These are phyloP conservation scores for Morpho deidamia DNA, from an alignment of 2,888 invertebrate genomes.

Conservation along the genomic window DNA sequence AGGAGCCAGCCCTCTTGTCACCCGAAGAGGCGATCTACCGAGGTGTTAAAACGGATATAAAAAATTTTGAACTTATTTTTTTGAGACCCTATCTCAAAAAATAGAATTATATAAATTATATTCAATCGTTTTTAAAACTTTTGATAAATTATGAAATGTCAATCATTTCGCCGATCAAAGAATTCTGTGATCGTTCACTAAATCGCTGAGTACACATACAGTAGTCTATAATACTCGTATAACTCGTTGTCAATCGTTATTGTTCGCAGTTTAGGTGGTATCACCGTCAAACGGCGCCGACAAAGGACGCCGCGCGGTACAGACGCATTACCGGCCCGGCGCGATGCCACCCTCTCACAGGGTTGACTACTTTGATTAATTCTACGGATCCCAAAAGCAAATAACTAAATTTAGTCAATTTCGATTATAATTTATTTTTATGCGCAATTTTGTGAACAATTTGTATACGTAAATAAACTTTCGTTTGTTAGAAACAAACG, in stretches of 20 bases:
- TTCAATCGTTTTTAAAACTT: no score
- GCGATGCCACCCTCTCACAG: conserved; percentile 58
- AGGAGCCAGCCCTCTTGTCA: no score
- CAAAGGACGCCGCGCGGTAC: conserved; percentile 66
- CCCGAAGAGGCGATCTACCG: no score
- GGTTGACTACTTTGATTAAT: conserved; percentile 38
- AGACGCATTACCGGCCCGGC: conserved; percentile 72
- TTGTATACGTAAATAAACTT: no score
- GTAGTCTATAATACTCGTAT: conserved; percentile 27
- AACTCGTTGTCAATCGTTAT: conserved; percentile 33
- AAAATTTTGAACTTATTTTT: no score
- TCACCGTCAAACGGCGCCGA: conserved; percentile 68
- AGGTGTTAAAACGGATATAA: no score
- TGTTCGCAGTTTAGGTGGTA: conserved; percentile 34
- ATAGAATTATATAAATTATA: no score
- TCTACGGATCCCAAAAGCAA: background rate
- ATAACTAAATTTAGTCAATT: no score
- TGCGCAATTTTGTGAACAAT: no score
- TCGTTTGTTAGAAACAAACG: no score
- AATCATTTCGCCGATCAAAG: conserved; percentile 5
- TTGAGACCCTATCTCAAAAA: no score
- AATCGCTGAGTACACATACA: background rate
- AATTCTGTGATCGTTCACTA: background rate
- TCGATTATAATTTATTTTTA: no score
- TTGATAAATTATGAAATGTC: background rate